phyloP scores from a whole-genome alignment of 2,797 vertebrate species.

The Lutjanus argentimaculatus region DNA sequence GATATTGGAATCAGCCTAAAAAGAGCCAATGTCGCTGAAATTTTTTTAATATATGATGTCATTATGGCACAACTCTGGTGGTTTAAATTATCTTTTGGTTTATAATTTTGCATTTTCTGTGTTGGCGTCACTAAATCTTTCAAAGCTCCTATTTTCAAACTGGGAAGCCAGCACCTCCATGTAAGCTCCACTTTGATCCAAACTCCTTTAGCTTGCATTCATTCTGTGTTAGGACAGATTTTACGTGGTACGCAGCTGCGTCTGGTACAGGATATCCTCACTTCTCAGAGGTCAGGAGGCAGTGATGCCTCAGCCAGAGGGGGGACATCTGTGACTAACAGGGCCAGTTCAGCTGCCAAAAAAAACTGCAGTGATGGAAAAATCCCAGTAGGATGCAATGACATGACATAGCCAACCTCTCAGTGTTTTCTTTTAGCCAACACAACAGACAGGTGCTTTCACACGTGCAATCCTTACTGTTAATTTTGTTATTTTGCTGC shows the following conservation, averaged over 20 bases:
- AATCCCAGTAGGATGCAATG: neutral
- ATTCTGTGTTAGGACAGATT: neutral
- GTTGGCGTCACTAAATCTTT: neutral
- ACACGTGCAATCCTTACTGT: neutral
- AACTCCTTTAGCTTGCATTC: neutral
- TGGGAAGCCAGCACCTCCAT: neutral
- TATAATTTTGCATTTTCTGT: neutral
- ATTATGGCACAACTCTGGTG: neutral
- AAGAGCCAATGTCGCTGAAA: neutral
- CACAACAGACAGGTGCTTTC: neutral
- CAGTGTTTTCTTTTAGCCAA: neutral
- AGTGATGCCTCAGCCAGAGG: conserved; percentile 3
- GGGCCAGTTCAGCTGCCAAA: conserved; percentile 16
- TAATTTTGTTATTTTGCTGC: neutral
- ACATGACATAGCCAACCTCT: conserved; percentile 5
- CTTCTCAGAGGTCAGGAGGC: conserved; percentile 43
- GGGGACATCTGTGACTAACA: conserved; percentile 23
- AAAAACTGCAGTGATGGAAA: conserved; percentile 23
- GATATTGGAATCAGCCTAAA: no score
- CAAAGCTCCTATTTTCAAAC: neutral
- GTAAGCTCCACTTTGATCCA: neutral
- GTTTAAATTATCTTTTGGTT: neutral
- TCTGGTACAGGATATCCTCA: conserved; percentile 67
- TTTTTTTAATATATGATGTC: neutral
- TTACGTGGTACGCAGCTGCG: conserved; percentile 41